Percentiles rank a stretch among this genome's conserved stretches.
Conservation (phyloP, 2,888 invertebrate species). For the Meliscaeva auricollis region DNA sequence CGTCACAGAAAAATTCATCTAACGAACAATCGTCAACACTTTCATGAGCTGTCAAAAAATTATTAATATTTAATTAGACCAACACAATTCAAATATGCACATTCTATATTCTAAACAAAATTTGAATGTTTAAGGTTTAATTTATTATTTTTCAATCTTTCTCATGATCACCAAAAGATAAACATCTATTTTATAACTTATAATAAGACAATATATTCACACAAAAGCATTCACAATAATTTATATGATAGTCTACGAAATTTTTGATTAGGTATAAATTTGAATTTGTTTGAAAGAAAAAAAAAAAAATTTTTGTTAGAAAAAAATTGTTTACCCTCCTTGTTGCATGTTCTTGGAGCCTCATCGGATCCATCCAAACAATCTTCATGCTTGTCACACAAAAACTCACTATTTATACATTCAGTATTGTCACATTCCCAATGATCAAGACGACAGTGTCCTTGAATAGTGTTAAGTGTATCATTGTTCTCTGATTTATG, state of each 20-base stretch:
- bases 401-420: conserved; percentile 86
- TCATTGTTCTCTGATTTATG: conserved; percentile 62
- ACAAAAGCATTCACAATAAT: conserved; percentile 39
- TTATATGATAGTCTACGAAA: neutral
- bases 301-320: conserved; percentile 42
- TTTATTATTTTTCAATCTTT: too few species aligned
- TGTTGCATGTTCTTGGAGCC: conserved; percentile 79
- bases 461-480: conserved; percentile 59
- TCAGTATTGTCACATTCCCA: conserved; percentile 88
- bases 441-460: conserved; percentile 80
- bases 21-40: conserved; percentile 80
- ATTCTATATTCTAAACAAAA: conserved; percentile 8
- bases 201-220: conserved; percentile 11
- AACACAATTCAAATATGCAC: neutral
- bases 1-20: conserved; percentile 86
- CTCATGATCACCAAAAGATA: conserved; percentile 59
- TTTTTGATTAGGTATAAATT: neutral
- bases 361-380: conserved; percentile 88
- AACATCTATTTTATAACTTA: conserved; percentile 25
- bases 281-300: neutral
- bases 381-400: conserved; percentile 86
- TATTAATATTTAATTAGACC: neutral
- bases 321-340: conserved; percentile 79
- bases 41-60: conserved; percentile 39
- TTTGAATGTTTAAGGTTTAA: neutral